Evolutionary conservation across 2,113 vertebrate species (phyloP), one percentile per base, ranked within the genome.

Genomic region (Ageneiosus marmoratus): DNA sequence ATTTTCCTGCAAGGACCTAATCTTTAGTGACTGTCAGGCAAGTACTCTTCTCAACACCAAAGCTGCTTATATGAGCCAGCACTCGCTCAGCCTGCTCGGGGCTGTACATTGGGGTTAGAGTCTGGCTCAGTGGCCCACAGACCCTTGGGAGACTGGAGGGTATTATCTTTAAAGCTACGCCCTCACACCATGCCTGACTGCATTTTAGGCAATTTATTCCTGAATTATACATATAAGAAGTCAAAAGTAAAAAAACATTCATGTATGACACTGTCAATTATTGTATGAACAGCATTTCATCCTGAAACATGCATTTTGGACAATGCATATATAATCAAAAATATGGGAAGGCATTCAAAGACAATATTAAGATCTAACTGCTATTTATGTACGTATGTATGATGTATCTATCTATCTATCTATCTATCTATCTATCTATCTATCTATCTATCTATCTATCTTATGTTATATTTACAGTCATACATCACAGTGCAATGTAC

Each of bases 31-130:
- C 89, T 91, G 92, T 87, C 88, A 89, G 88, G 83, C 18, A n/a
- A 83, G 83, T 83, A 89, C 89, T 92, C 67, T 51, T 89, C 83
- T 88, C 79, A 77, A 80, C 82, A 27, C 62, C 82, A 89, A 93
- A 92, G 89, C 91, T 91, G 72, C 88, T 92, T 91, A 89, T 85
- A 89, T 77, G 82, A 91, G 79, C 77, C 83, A 86, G 85, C 86
- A 86, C 89, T 88, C 89, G 85, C 88, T 86, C 89, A 87, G 86
- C 77, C 82, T 89, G 84, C 85, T 87, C 73, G 34, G 55, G 22
- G 58, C 65, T 81, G 72, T 69, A 51, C 20, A 29, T 4, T 11
- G 27, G 76, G 72, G 46, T 55, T 74, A 13, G 10, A 63, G 11
- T 37, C 75, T n/a, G 46, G 41, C 27, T 83, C 80, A 82, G 55